These are phyloP conservation scores for Coendou prehensilis DNA, from an alignment of 2,797 vertebrate species.

Conservation along the genomic window DNA sequence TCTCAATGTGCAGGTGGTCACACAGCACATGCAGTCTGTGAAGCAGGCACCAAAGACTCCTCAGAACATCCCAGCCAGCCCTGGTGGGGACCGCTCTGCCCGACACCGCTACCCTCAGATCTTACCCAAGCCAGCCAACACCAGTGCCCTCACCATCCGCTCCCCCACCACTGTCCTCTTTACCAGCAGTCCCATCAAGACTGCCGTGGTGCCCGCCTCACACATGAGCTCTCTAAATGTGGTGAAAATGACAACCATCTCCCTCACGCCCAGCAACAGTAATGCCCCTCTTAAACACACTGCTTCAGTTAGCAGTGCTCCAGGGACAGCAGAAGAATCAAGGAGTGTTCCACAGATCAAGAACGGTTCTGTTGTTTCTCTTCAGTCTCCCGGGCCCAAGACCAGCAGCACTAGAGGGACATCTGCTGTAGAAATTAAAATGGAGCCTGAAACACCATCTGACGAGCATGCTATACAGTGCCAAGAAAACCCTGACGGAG, in stretches of 20 bases:
- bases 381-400: slow-evolving; percentile 91
- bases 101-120: slow-evolving; percentile 98
- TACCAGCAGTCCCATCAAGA: slow-evolving; percentile 97
- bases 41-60: slow-evolving; percentile 95
- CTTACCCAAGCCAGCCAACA: slow-evolving; percentile 96
- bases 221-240: slow-evolving; percentile 96
- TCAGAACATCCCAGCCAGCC: slow-evolving; percentile 94
- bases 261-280: slow-evolving; percentile 92
- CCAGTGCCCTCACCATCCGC: slow-evolving; percentile 93
- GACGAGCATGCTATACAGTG: slow-evolving; percentile 90
- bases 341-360: slow-evolving; percentile 90
- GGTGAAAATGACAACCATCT: slow-evolving; percentile 98
- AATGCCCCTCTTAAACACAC: slow-evolving; percentile 91
- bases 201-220: slow-evolving; percentile 95
- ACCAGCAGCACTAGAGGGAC: slow-evolving; percentile 83
- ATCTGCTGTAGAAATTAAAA: slow-evolving; percentile 93
- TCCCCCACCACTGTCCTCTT: slow-evolving; percentile 97
- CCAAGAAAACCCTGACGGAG: slow-evolving; percentile 86
- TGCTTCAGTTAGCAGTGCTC: slow-evolving; percentile 88
- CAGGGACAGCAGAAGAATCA: slow-evolving; percentile 89
- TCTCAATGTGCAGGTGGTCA: slow-evolving; percentile 97
- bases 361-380: slow-evolving; percentile 92
- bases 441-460: slow-evolving; percentile 93
- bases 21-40: slow-evolving; percentile 95
- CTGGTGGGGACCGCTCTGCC: slow-evolving; percentile 94